Base-by-base conservation (phyloP, 2,113 vertebrate species). In the Drymodes brunneopygia region DNA sequence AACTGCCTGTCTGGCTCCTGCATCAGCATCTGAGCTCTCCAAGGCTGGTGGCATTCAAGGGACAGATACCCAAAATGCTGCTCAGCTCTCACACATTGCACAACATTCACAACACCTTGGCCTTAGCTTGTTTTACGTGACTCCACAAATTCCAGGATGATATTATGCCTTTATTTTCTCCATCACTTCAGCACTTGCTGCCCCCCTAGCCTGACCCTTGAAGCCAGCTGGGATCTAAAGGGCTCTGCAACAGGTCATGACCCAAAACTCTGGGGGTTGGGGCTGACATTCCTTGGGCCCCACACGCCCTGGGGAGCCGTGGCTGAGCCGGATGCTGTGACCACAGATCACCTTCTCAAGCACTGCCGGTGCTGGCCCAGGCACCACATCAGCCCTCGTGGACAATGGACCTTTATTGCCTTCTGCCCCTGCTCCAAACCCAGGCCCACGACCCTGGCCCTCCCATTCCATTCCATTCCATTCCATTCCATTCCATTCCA, bases 221-320 rank as follows among this genome's bases (percentile, higher is more conserved):
- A 36, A 31, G 16, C 35, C 47, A 29, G 47, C 23, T 62, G 31
- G 57, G 22, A 42, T 50, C 58, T 60, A 19, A 1, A 2, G 31
- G 19, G 67, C 16, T 58, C 57, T 1, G n/a, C 64, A 84, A 45
- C 44, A 81, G n/a, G n/a, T 84, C 19, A 1, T 1, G 2, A 35
- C 19, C 73, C 21, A 1, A 45, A 35, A 33, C 15, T n/a, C 33
- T 14, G 6, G 1, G 38, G 25, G 27, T n/a, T 6, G 20, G 7
- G 20, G 38, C 72, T 54, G 62, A 10, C 58, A 31, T 18, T 40
- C 20, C 44, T 50, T 12, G 4, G 24, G 45, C 8, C 25, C 31
- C 27, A 3, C 38, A 10, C 0, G 1, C 21, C 19, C 42, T 4
- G 6, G n/a, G 29, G 10, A 85, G n/a, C 45, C 1, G 3, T 4